These are phyloP conservation scores for Pangasius mekongensis DNA, from an alignment of 2,797 vertebrate genomes.

Conservation along the genomic window DNA sequence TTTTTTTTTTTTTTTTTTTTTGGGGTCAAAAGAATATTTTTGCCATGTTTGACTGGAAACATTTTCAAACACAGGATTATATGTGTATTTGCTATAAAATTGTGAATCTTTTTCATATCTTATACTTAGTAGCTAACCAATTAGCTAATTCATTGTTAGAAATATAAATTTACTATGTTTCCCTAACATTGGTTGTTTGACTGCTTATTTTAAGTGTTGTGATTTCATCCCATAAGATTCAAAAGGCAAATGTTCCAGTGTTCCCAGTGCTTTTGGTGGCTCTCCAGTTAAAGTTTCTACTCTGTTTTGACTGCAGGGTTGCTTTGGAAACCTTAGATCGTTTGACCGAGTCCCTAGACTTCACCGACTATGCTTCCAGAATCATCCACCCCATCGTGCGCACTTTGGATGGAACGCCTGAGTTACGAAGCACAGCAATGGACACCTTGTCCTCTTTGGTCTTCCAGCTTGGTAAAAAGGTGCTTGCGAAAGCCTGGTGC, in stretches of 20 bases:
- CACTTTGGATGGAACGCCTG: conserved; percentile 90
- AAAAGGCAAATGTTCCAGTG: not conserved
- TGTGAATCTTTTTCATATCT: not conserved
- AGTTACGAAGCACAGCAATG: conserved; percentile 91
- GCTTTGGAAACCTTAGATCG: conserved; percentile 95
- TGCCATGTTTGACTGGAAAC: conserved; percentile 18
- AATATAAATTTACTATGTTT: not conserved
- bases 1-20: not conserved
- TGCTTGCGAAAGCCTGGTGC: conserved; percentile 56
- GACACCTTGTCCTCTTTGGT: conserved; percentile 96
- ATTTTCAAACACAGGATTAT: not conserved
- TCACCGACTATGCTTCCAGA: conserved; percentile 96
- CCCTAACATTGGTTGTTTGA: not conserved
- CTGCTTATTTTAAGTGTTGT: not conserved
- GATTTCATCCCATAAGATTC: not conserved
- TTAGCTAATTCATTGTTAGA: not conserved
- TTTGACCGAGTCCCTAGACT: conserved; percentile 94
- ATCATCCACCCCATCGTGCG: conserved; percentile 97
- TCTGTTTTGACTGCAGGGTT: conserved; percentile 76
- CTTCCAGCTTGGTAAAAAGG: conserved; percentile 98
- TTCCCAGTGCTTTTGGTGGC: too few relatives aligned
- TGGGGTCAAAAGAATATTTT: not conserved
- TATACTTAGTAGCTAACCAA: not conserved
- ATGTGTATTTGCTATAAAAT: not conserved
- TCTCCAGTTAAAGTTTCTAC: conserved; percentile 5